These are phyloP conservation scores for Upupa epops DNA, from an alignment of 2,113 vertebrate genomes.

Conservation along the genomic window DNA sequence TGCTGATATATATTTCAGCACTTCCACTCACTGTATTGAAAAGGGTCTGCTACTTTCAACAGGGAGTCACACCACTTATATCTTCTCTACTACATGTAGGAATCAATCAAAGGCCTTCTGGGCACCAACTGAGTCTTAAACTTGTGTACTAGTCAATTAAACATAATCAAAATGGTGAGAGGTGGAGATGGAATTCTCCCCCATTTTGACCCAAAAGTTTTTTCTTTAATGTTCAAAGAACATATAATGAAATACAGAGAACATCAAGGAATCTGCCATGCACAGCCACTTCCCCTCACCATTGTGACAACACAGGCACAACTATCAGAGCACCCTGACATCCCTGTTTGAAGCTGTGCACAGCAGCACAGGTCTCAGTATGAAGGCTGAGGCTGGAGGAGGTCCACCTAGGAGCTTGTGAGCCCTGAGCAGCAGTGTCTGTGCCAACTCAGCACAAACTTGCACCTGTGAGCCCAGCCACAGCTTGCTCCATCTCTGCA, in stretches of 20 bases:
- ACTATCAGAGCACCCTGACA: neutral
- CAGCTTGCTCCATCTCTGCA: neutral
- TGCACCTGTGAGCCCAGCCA: neutral
- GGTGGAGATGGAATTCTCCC: neutral
- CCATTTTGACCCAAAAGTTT: neutral
- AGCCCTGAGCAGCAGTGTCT: neutral
- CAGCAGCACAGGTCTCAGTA: neutral
- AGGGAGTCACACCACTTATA: neutral
- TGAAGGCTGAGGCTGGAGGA: neutral
- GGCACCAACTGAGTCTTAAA: neutral
- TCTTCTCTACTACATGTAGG: neutral
- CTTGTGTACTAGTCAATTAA: neutral
- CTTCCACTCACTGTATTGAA: neutral
- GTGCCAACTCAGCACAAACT: neutral
- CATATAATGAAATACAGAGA: neutral
- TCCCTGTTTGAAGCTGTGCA: accelerated
- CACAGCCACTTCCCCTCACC: neutral
- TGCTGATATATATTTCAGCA: neutral
- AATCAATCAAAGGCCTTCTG: neutral
- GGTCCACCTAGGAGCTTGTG: neutral
- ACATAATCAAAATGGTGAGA: neutral
- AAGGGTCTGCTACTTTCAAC: neutral
- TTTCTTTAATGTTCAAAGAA: neutral
- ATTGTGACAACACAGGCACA: accelerated
- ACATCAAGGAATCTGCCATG: neutral